phyloP scores from a whole-genome alignment of 2,888 invertebrate genomes.

The Pachydiplax longipennis region DNA sequence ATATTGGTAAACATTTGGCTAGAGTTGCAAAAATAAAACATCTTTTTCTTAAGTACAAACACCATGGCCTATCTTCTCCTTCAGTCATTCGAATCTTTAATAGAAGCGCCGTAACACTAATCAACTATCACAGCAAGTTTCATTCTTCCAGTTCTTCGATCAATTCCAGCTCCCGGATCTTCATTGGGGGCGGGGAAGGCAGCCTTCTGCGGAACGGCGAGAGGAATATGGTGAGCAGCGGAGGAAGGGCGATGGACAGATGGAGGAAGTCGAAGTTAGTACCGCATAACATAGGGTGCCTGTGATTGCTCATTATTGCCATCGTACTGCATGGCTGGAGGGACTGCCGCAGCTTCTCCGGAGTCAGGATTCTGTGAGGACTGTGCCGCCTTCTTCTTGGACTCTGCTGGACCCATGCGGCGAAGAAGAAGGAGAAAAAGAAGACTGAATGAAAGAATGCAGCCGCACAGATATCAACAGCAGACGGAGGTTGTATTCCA shows the following conservation, averaged over 20 bases:
- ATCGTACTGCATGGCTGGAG: slow-evolving; percentile 31
- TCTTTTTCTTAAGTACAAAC: background rate
- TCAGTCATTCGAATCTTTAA: background rate
- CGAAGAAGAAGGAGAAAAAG: slow-evolving; percentile 35
- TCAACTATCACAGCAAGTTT: background rate
- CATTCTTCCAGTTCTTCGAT: slow-evolving; percentile 38
- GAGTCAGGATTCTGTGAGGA: background rate
- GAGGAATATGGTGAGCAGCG: slow-evolving; percentile 13
- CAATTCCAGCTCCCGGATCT: slow-evolving; percentile 14
- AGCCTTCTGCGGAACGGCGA: slow-evolving; percentile 12
- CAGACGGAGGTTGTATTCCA: background rate
- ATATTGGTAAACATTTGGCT: background rate
- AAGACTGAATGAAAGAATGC: slow-evolving; percentile 21
- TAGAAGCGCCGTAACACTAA: background rate
- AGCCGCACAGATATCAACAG: background rate
- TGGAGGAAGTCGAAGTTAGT: slow-evolving; percentile 38
- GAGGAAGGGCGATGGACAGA: slow-evolving; percentile 11
- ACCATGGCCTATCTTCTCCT: background rate
- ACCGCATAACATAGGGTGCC: slow-evolving; percentile 25
- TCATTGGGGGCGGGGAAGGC: background rate
- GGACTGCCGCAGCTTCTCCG: slow-evolving; percentile 31
- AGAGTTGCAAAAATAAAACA: slow-evolving; percentile 19
- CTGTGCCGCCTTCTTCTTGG: slow-evolving; percentile 5
- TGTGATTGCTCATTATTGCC: background rate
- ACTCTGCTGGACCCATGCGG: slow-evolving; percentile 39